Conservation (phyloP, 53 echinoderm and acorn worm genomes). For the Apostichopus leukothele region DNA sequence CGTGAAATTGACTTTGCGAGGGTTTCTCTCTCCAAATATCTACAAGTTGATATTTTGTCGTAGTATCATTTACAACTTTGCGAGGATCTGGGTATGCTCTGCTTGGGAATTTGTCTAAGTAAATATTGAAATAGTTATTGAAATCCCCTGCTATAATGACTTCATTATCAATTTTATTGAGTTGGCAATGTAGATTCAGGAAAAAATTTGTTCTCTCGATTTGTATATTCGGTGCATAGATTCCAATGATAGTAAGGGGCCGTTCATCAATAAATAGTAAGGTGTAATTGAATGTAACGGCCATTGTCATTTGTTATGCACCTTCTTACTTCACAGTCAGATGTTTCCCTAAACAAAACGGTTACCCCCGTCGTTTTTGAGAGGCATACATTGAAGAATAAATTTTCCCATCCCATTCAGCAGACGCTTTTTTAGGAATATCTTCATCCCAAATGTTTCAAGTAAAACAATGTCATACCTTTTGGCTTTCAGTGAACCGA, state of each 20-base stretch:
- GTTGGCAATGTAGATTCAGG: too few species aligned
- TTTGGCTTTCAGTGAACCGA: background rate
- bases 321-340: too few species aligned
- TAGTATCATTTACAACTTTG: background rate
- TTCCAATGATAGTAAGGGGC: too few species aligned
- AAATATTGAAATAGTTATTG: background rate
- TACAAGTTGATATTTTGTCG: background rate
- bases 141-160: slow-evolving; percentile 11
- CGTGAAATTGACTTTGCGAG: background rate
- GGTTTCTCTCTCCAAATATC: background rate
- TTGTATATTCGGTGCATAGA: too few species aligned
- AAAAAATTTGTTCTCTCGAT: background rate
- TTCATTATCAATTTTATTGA: background rate
- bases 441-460: background rate
- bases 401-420: background rate
- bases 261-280: background rate
- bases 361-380: background rate
- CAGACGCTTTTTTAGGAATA: background rate
- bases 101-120: background rate
- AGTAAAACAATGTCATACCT: background rate
- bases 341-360: background rate
- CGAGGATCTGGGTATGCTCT: background rate
- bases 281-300: background rate
- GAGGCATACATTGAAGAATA: background rate
- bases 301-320: background rate